Evolutionary conservation across 2,113 vertebrate genomes (phyloP).

Genomic region (Romanogobio albipinnatus): DNA sequence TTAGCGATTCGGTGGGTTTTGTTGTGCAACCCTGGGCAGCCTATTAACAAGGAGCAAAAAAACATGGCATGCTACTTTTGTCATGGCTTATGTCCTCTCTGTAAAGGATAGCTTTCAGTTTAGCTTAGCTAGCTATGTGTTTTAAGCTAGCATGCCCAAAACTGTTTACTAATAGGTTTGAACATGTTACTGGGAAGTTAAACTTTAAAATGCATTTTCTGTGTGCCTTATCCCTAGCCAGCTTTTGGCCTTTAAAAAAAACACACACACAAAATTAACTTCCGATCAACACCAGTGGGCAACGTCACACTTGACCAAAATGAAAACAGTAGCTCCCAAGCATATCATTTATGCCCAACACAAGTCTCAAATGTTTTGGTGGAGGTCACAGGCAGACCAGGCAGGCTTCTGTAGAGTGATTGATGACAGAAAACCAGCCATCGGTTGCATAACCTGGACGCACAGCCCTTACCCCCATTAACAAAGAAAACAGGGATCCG

Average conservation of each 20-base stretch:
- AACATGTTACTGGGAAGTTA: not conserved
- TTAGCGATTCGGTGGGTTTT: too few species aligned
- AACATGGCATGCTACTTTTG: too few species aligned
- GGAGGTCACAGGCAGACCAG: slow-evolving; percentile 9
- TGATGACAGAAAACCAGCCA: not conserved
- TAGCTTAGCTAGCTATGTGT: not conserved
- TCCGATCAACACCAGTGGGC: not conserved
- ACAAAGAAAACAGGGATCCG: slow-evolving; percentile 23
- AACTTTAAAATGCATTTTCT: not conserved
- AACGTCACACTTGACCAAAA: not conserved
- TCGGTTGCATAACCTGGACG: slow-evolving; percentile 31
- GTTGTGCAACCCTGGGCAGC: too few species aligned
- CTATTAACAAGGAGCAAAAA: not conserved
- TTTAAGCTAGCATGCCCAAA: not conserved
- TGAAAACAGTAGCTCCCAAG: not conserved
- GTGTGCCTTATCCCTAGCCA: not conserved
- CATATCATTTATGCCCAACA: slow-evolving; percentile 1
- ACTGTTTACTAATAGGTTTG: not conserved
- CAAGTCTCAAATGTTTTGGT: not conserved
- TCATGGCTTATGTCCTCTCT: not conserved
- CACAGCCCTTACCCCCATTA: slow-evolving; percentile 20
- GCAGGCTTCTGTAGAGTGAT: slow-evolving; percentile 21
- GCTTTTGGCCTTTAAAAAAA: not conserved
- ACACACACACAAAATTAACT: not conserved
- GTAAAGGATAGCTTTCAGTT: not conserved